Conservation (phyloP, 2,888 invertebrate species). For the Metalampra italica region DNA sequence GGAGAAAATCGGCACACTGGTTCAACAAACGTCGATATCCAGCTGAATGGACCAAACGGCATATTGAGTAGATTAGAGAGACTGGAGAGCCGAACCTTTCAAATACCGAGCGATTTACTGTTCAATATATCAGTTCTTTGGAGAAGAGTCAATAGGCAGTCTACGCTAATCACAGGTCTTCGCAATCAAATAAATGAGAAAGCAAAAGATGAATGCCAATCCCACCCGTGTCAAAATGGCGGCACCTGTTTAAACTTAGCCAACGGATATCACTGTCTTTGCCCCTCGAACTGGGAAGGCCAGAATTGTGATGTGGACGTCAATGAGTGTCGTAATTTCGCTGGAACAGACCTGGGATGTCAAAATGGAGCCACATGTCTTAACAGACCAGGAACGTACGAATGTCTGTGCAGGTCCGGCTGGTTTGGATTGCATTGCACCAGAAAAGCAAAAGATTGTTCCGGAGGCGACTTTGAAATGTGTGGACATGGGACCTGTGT, state of each 20-base stretch:
- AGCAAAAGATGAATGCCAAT: slow-evolving; percentile 80
- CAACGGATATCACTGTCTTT: slow-evolving; percentile 85
- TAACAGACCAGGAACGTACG: slow-evolving; percentile 88
- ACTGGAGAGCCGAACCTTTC: slow-evolving; percentile 36
- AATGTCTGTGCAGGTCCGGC: slow-evolving; percentile 87
- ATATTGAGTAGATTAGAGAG: slow-evolving; percentile 43
- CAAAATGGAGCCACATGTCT: slow-evolving; percentile 93
- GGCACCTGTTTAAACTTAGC: slow-evolving; percentile 87
- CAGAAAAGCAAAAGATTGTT: slow-evolving; percentile 85
- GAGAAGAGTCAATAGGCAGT: slow-evolving; percentile 44
- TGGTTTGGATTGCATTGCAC: slow-evolving; percentile 93
- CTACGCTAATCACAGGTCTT: slow-evolving; percentile 57
- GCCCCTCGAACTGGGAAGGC: slow-evolving; percentile 86
- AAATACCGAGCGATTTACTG: slow-evolving; percentile 24
- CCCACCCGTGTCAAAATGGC: slow-evolving; percentile 89
- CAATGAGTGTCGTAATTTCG: slow-evolving; percentile 89
- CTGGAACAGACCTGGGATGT: slow-evolving; percentile 93
- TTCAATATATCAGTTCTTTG: slow-evolving; percentile 40
- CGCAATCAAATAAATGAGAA: slow-evolving; percentile 62
- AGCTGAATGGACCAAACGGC: slow-evolving; percentile 28
- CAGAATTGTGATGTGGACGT: slow-evolving; percentile 86
- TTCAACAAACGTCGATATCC: background rate
- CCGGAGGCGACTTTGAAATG: slow-evolving; percentile 83
- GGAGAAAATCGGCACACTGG: background rate
- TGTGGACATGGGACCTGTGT: slow-evolving; percentile 95